These are phyloP conservation scores for Polyommatus icarus DNA, from an alignment of 2,888 invertebrate genomes.

Conservation along the genomic window DNA sequence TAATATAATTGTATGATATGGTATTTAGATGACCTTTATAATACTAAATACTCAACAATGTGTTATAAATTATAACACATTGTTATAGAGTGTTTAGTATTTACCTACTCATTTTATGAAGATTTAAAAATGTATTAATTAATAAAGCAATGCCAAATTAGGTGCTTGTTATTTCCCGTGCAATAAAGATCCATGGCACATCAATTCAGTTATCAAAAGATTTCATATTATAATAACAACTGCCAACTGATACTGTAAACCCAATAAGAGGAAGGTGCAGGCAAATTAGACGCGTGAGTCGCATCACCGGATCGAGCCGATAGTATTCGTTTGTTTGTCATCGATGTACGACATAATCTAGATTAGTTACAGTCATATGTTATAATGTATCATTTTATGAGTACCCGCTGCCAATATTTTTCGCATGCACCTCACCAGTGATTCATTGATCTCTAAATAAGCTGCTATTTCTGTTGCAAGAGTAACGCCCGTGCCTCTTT, in stretches of 20 bases:
- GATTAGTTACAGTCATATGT: slow-evolving; percentile 18
- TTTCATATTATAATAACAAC: too few species aligned
- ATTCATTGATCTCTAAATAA: slow-evolving; percentile 54
- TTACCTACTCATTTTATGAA: too few species aligned
- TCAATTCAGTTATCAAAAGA: too few species aligned
- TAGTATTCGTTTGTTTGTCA: slow-evolving; percentile 20
- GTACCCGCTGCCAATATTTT: slow-evolving; percentile 32
- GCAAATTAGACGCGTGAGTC: neutral
- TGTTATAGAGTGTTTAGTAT: too few species aligned
- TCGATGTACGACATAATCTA: slow-evolving; percentile 24
- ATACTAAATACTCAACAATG: too few species aligned
- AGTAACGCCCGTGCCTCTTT: slow-evolving; percentile 50
- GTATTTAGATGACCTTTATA: neutral
- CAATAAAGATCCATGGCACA: too few species aligned
- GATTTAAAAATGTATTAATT: too few species aligned
- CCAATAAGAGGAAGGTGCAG: neutral
- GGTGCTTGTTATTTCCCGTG: too few species aligned
- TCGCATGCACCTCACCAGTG: slow-evolving; percentile 45
- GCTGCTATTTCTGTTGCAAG: slow-evolving; percentile 52
- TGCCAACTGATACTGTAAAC: too few species aligned
- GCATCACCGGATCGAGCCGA: neutral
- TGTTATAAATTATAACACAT: too few species aligned
- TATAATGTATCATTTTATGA: slow-evolving; percentile 28
- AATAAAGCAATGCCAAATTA: too few species aligned
- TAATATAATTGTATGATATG: neutral